Percentiles rank a stretch among this genome's conserved stretches.
These are phyloP conservation scores for Petrocephalus zakoni DNA, from an alignment of 2,113 vertebrate species.

Conservation along the genomic window DNA sequence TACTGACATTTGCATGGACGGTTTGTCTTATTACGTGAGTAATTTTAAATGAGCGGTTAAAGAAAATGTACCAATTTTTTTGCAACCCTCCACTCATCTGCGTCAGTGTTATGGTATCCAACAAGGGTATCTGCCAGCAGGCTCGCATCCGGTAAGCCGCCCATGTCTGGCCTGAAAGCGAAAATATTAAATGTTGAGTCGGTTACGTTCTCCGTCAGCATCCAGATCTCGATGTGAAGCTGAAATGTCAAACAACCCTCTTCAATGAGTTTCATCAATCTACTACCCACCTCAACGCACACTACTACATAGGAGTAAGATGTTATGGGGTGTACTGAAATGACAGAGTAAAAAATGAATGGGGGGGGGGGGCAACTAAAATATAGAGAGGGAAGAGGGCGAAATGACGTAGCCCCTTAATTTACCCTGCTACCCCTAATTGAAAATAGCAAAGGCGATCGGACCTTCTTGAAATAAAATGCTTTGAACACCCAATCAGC, in stretches of 20 bases:
- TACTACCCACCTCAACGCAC: neutral
- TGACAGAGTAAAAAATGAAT: neutral
- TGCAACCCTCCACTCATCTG: conserved; percentile 19
- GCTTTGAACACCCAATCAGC: neutral
- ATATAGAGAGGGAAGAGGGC: neutral
- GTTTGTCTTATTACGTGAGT: neutral
- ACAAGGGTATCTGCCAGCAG: conserved; percentile 13
- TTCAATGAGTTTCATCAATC: neutral
- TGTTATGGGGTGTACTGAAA: neutral
- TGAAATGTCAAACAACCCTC: neutral
- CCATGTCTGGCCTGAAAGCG: conserved; percentile 9
- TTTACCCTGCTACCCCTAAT: neutral
- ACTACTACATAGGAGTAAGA: neutral
- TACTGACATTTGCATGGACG: neutral
- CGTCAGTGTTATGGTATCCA: neutral
- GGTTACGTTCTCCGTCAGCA: neutral
- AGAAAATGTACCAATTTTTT: conserved; percentile 11
- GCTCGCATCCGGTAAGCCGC: conserved; percentile 6
- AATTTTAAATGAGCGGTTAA: neutral
- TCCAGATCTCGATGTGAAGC: too few species aligned
- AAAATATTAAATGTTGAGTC: neutral
- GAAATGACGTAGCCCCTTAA: neutral
- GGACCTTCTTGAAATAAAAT: neutral
- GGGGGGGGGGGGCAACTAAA: neutral
- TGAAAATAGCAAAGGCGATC: neutral